Percentiles rank a stretch among this genome's conserved stretches.
These are phyloP conservation scores for Istiophorus platypterus DNA, from an alignment of 2,113 vertebrate genomes.

Conservation along the genomic window DNA sequence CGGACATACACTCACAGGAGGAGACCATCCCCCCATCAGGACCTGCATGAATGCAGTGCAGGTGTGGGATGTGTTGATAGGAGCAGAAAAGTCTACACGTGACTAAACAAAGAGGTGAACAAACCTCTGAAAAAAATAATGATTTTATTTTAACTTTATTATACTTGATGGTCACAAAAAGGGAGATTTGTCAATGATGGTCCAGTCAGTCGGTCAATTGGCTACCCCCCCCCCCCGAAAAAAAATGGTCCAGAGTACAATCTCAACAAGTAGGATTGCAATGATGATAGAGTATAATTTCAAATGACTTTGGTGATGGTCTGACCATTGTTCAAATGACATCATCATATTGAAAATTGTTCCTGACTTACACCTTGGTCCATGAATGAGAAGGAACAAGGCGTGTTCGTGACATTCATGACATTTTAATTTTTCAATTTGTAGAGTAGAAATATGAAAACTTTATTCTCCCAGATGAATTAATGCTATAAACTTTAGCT, in stretches of 20 bases:
- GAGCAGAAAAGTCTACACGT: not conserved
- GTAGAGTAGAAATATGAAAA: too few relatives aligned
- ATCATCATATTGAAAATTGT: too few relatives aligned
- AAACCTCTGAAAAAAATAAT: not conserved
- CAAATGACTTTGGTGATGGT: not conserved
- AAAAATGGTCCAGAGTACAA: not conserved
- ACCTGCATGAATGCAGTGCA: conserved; percentile 36
- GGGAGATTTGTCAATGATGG: not conserved
- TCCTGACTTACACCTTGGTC: not conserved
- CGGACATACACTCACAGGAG: conserved; percentile 18
- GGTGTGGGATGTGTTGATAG: conserved; percentile 32
- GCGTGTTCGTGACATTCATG: too few relatives aligned
- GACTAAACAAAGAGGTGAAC: conserved; percentile 23
- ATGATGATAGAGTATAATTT: not conserved
- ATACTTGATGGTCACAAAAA: not conserved
- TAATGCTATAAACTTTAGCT: too few relatives aligned
- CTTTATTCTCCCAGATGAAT: too few relatives aligned
- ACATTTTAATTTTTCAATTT: not conserved
- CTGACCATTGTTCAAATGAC: not conserved
- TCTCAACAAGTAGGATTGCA: not conserved
- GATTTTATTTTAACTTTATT: not conserved
- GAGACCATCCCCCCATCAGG: conserved; percentile 17
- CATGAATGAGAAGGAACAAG: too few relatives aligned
- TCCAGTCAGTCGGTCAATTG: not conserved
- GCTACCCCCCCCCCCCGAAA: too few relatives aligned